These are phyloP conservation scores for Chloroceryle aenea DNA, from an alignment of 2,113 vertebrate species.

Conservation along the genomic window DNA sequence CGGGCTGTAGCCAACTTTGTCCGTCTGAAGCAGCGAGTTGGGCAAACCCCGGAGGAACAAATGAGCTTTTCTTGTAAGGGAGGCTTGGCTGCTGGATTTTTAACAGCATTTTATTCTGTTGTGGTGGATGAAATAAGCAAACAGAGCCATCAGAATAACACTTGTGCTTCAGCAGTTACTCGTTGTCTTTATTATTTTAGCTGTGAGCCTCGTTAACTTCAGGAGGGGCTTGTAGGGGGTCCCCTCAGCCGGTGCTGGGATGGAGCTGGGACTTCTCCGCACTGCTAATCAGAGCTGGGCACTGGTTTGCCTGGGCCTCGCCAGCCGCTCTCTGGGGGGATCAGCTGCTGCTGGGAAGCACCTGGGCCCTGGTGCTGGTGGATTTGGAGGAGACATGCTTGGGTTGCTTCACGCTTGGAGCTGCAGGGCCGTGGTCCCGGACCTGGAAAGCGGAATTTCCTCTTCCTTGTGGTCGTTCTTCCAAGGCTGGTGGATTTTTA, in stretches of 20 bases:
- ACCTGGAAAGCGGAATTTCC: background rate
- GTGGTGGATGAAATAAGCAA: background rate
- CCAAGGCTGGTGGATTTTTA: background rate
- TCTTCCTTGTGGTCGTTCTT: accelerated
- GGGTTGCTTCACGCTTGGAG: background rate
- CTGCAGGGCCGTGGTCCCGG: background rate
- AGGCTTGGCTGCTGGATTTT: background rate
- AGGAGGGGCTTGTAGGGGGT: background rate
- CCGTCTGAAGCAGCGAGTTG: background rate
- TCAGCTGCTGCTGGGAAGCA: background rate
- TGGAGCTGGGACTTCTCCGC: background rate
- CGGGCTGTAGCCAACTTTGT: background rate
- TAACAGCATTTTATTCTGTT: background rate
- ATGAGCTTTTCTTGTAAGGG: background rate
- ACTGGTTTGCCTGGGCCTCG: background rate
- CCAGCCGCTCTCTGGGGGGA: background rate
- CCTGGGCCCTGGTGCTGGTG: accelerated
- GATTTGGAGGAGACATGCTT: background rate
- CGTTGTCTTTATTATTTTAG: background rate
- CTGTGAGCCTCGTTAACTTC: background rate
- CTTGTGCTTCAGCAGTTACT: background rate
- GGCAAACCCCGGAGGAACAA: background rate
- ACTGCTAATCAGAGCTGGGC: accelerated
- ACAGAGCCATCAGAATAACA: background rate
- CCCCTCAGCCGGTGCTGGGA: background rate